Evolutionary conservation across 1,140 invertebrate species (phyloP).

Genomic region (Ips nitidus): DNA sequence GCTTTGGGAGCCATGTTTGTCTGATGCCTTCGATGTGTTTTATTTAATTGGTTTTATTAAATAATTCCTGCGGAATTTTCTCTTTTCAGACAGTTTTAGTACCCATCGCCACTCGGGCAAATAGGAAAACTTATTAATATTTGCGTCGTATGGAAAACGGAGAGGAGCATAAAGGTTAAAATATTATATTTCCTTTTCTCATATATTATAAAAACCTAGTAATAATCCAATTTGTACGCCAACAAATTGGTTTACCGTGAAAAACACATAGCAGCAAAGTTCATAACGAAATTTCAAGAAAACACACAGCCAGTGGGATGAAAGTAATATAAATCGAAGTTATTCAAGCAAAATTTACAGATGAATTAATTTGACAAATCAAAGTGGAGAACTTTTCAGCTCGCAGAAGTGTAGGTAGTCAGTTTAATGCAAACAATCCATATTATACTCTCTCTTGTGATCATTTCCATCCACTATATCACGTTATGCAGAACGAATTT

Average conservation of each 20-base stretch:
- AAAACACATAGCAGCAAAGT: constrained; percentile 7
- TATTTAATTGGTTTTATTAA: constrained; percentile 25
- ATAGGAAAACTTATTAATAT: too few relatives aligned
- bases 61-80: not conserved
- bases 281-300: constrained; percentile 4
- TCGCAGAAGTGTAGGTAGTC: too few relatives aligned
- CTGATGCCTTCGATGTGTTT: constrained; percentile 19
- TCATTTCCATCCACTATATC: too few relatives aligned
- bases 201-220: not conserved
- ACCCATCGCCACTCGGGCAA: too few relatives aligned
- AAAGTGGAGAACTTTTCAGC: too few relatives aligned
- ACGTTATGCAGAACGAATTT: not conserved
- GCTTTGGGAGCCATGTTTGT: constrained; percentile 19
- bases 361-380: not conserved
- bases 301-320: not conserved
- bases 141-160: too few relatives aligned
- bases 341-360: not conserved
- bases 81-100: too few relatives aligned
- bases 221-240: constrained; percentile 7
- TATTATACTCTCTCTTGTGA: too few relatives aligned
- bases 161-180: too few relatives aligned
- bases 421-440: too few relatives aligned
- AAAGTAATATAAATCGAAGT: not conserved
- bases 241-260: constrained; percentile 11
- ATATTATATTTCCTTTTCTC: not conserved